phyloP scores from a whole-genome alignment of 2,888 invertebrate genomes.

The Endotricha flammealis region DNA sequence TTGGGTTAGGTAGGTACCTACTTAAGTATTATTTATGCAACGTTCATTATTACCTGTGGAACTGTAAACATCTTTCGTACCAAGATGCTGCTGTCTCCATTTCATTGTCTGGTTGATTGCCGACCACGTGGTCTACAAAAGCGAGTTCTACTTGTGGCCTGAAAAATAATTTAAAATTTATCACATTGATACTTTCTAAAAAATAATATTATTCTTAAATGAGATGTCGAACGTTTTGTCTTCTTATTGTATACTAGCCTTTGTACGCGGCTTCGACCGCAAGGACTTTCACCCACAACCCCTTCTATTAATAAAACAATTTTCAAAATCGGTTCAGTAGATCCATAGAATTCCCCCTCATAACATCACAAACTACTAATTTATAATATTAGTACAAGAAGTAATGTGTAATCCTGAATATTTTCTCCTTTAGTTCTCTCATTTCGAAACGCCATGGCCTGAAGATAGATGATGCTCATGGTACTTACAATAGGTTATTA shows the following conservation, averaged over 20 bases:
- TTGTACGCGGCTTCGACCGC: too few relatives aligned
- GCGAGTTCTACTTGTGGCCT: constrained; percentile 86
- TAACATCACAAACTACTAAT: too few relatives aligned
- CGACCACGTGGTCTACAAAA: constrained; percentile 98
- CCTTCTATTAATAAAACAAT: too few relatives aligned
- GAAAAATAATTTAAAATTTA: constrained; percentile 19
- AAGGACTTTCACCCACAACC: too few relatives aligned
- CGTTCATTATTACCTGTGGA: constrained; percentile 66
- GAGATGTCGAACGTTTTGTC: background rate
- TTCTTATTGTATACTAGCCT: too few relatives aligned
- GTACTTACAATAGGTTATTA: constrained; percentile 78
- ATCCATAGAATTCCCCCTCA: too few relatives aligned
- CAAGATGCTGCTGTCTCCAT: constrained; percentile 95
- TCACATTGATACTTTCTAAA: background rate
- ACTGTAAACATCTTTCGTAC: constrained; percentile 81
- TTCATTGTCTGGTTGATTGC: constrained; percentile 94
- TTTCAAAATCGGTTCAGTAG: too few relatives aligned
- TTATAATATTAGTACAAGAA: too few relatives aligned
- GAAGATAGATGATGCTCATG: constrained; percentile 1
- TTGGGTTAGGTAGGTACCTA: too few relatives aligned
- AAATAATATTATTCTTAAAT: background rate
- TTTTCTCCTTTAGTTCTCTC: background rate
- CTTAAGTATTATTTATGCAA: too few relatives aligned
- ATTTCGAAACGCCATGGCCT: background rate
- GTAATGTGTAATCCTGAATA: too few relatives aligned